phyloP scores from a whole-genome alignment of 2,113 vertebrate genomes.

The Hiodon tergisus region DNA sequence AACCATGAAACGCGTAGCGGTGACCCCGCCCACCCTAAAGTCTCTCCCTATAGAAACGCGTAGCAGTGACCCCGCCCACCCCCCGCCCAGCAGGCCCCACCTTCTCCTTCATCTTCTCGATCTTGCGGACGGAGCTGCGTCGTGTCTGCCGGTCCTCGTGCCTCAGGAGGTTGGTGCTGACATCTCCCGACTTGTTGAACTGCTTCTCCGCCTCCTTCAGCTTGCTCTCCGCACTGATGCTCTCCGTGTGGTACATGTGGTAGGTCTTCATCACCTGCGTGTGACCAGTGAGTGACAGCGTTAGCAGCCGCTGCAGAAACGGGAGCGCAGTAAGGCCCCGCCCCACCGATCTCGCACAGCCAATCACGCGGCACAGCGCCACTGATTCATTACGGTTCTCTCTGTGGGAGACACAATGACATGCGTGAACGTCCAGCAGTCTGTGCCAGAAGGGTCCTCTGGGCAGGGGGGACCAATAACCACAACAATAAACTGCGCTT shows the following conservation, averaged over 20 bases:
- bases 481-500: too few species aligned
- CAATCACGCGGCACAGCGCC: not conserved
- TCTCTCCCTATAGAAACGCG: not conserved
- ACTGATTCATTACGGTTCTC: too few species aligned
- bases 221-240: slow-evolving; percentile 61
- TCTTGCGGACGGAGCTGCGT: slow-evolving; percentile 73
- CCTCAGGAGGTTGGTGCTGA: slow-evolving; percentile 48
- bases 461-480: too few species aligned
- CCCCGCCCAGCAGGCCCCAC: slow-evolving; percentile 33
- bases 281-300: too few species aligned
- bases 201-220: slow-evolving; percentile 10
- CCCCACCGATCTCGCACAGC: not conserved
- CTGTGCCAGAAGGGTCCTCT: too few species aligned
- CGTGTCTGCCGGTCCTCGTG: slow-evolving; percentile 71
- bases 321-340: not conserved
- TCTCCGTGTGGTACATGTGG: slow-evolving; percentile 78
- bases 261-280: slow-evolving; percentile 79
- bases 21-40: not conserved
- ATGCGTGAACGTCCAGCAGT: too few species aligned
- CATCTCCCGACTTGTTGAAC: slow-evolving; percentile 57
- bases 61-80: not conserved
- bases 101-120: slow-evolving; percentile 82
- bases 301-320: not conserved
- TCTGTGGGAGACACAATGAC: too few species aligned
- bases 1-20: not conserved